A percentile compares a stretch with the other conserved stretches of the same genome.
phyloP scores from a whole-genome alignment of 1,140 invertebrate genomes.

The Nephila pilipes region DNA sequence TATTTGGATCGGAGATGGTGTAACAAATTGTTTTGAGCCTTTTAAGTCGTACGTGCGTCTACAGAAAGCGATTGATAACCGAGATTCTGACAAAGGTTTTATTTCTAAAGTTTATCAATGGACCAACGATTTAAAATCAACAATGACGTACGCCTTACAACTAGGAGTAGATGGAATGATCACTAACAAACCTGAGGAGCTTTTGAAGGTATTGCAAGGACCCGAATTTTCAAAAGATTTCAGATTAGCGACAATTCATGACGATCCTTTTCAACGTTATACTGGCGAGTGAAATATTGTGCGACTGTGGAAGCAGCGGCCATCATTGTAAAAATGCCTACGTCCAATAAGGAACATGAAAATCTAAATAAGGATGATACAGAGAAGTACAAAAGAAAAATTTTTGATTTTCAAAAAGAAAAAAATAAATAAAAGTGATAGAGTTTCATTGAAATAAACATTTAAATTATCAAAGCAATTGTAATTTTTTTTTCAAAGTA shows the following conservation, averaged over 20 bases:
- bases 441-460: too few species aligned
- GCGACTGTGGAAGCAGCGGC: background rate
- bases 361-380: too few species aligned
- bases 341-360: too few species aligned
- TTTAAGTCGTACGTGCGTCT: background rate
- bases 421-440: too few species aligned
- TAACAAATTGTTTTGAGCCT: slow-evolving; percentile 12
- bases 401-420: too few species aligned
- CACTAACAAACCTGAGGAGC: background rate
- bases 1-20: slow-evolving; percentile 67
- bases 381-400: too few species aligned
- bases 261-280: slow-evolving; percentile 10
- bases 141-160: background rate
- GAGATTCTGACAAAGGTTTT: slow-evolving; percentile 10
- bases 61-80: background rate
- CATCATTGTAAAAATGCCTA: too few species aligned
- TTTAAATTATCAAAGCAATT: too few species aligned
- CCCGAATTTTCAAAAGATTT: background rate
- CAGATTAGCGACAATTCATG: background rate
- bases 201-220: background rate
- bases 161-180: slow-evolving; percentile 41
- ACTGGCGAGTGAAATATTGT: background rate
- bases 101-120: slow-evolving; percentile 70
- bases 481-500: too few species aligned
- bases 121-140: slow-evolving; percentile 35